Percentiles rank a stretch among this genome's conserved stretches.
Evolutionary conservation across 2,113 vertebrate species (phyloP).

Genomic region (Polypterus bichir): DNA sequence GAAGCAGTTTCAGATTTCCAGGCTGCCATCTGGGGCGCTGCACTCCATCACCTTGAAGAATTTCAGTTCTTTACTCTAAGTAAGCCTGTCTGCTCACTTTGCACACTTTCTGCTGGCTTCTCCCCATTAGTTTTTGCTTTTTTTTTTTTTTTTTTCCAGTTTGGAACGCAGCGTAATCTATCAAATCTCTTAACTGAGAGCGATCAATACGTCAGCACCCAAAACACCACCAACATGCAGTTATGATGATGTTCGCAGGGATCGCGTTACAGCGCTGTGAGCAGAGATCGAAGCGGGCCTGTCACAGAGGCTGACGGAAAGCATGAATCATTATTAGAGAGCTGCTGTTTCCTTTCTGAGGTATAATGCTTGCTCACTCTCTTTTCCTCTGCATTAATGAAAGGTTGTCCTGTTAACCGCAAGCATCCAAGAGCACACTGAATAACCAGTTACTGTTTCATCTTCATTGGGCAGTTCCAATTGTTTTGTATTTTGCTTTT

Average conservation of each 20-base stretch:
- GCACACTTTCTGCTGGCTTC: constrained; percentile 4
- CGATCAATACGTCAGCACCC: constrained; percentile 55
- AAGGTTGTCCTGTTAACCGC: constrained; percentile 5
- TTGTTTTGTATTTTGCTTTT: too few relatives aligned
- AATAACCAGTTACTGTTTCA: too few relatives aligned
- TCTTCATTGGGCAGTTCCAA: too few relatives aligned
- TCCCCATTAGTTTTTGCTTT: constrained; percentile 19
- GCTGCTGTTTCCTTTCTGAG: constrained; percentile 32
- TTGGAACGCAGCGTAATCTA: constrained; percentile 42
- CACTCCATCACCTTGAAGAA: too few relatives aligned
- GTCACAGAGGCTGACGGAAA: constrained; percentile 53
- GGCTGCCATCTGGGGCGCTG: too few relatives aligned
- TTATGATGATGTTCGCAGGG: constrained; percentile 65
- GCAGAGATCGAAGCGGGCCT: constrained; percentile 66
- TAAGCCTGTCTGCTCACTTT: too few relatives aligned
- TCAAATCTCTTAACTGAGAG: constrained; percentile 49
- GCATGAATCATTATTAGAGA: constrained; percentile 62
- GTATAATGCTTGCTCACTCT: constrained; percentile 12
- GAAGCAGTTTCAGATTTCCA: too few relatives aligned
- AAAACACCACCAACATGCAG: constrained; percentile 41
- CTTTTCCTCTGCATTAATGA: constrained; percentile 8
- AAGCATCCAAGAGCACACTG: background rate
- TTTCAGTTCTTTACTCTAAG: too few relatives aligned
- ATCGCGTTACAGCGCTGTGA: constrained; percentile 50
- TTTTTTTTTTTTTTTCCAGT: constrained; percentile 28